Percentiles rank a stretch among this genome's conserved stretches.
Conservation (phyloP, 2,113 vertebrate genomes). For the Meriones unguiculatus region DNA sequence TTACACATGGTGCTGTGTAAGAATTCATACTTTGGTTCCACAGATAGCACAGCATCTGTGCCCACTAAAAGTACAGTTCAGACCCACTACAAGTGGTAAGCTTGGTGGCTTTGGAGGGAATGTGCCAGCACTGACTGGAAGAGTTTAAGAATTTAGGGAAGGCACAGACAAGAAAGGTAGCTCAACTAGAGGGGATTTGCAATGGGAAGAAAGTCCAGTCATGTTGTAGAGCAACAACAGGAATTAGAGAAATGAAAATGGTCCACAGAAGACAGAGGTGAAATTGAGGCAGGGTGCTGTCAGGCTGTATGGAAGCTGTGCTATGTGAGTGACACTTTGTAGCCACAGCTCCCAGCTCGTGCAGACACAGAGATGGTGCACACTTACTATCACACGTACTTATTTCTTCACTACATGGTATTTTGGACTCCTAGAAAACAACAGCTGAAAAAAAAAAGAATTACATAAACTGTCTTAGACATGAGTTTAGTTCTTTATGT, state of each 20-base stretch:
- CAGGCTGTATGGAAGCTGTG: neutral
- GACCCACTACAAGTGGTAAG: neutral
- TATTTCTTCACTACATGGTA: neutral
- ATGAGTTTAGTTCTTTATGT: neutral
- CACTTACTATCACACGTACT: rapidly evolving
- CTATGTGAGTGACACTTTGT: neutral
- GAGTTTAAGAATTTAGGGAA: neutral
- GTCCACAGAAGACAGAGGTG: neutral
- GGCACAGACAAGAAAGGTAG: neutral
- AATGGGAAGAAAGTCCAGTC: neutral
- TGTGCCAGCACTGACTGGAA: neutral
- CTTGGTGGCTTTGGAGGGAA: neutral
- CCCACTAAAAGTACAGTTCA: neutral
- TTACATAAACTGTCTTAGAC: neutral
- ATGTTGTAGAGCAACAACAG: neutral
- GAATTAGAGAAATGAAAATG: neutral
- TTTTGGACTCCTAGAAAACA: neutral
- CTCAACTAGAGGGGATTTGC: neutral
- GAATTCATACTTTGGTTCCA: neutral
- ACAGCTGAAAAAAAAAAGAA: neutral
- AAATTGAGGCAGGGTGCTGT: neutral
- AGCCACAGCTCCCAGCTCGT: too few relatives aligned
- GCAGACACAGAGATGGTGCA: neutral
- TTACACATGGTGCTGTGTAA: neutral
- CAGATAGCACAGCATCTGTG: neutral